Evolutionary conservation across 2,888 invertebrate species (phyloP).

Genomic region (Stenurella melanura): DNA sequence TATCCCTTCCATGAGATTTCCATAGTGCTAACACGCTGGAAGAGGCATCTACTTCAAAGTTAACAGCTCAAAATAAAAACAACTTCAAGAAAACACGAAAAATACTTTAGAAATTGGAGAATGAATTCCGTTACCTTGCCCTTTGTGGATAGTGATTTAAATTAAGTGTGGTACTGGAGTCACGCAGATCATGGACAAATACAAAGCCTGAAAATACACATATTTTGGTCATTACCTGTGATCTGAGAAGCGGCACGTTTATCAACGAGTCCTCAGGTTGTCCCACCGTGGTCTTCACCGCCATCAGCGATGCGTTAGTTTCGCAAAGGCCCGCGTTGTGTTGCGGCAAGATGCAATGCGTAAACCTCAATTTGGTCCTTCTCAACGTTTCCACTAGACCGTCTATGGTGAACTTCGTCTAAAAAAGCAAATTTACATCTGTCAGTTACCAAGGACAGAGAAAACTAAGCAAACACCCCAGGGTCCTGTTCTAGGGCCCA

Average conservation of each 20-base stretch:
- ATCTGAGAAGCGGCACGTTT: conserved; percentile 90
- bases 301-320: conserved; percentile 73
- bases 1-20: too few relatives aligned
- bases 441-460: background rate
- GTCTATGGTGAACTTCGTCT: conserved; percentile 85
- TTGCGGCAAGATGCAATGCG: conserved; percentile 89
- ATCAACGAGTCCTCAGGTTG: conserved; percentile 75
- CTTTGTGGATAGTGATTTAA: too few relatives aligned
- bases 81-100: background rate
- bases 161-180: too few relatives aligned
- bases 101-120: background rate
- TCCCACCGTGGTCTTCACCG: conserved; percentile 72
- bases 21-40: too few relatives aligned
- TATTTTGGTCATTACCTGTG: conserved; percentile 79
- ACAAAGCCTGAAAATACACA: too few relatives aligned
- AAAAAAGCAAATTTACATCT: conserved; percentile 65
- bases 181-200: too few relatives aligned
- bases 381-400: conserved; percentile 93
- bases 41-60: too few relatives aligned
- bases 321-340: conserved; percentile 83
- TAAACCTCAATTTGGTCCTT: conserved; percentile 90
- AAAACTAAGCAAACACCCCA: background rate
- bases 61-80: background rate
- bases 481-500: background rate
- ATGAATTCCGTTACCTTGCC: too few relatives aligned